Evolutionary conservation across 2,888 invertebrate genomes (phyloP), one percentile per base, ranked within the genome.

Genomic region (Acanthosepion esculentum): DNA sequence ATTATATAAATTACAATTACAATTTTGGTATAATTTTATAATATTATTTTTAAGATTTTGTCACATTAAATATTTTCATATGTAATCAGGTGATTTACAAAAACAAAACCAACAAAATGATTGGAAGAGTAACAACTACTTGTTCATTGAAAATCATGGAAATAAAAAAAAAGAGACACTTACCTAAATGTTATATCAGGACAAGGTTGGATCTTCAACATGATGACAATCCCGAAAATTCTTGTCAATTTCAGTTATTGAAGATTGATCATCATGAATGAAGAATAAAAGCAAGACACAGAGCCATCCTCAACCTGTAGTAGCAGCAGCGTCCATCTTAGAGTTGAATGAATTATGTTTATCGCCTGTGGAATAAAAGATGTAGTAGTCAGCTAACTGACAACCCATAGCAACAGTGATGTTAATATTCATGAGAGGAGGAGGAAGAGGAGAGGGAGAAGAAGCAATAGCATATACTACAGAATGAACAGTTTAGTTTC

Each of bases 301-400:
- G n/a, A 78, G 33, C n/a, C 78, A 78, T 78, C 78, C 78, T 78
- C n/a, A 78, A 78, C 78, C 78, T n/a, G 78, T 33, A 33, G 78
- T 78, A 78, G 78, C n/a, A 78, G 78, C 78, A n/a, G n/a, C 78
- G 78, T 78, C 78, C 78, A 78, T 78, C 78, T 78, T 78, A 78
- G 78, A 78, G 78, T 33, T 78, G 78, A 78, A 78, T 78, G 78
- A 78, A 78, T 78, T 78, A 78, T 78, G 78, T n/a, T 78, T 78
- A 78, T 78, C 78, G 78, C 78, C 78, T 78, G n/a, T 78, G 33
- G 78, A 78, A 78, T 78, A n/a, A 78, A n/a, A 78, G 78, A 78
- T 78, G 78, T 78, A 78, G 78, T 33, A 78, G 78, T 78, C 78
- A 78, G 78, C 78, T 78, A n/a, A 78, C 78, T 78, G 78, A 33